Conservation (phyloP, 2,797 vertebrate species). For the Lacerta agilis region DNA sequence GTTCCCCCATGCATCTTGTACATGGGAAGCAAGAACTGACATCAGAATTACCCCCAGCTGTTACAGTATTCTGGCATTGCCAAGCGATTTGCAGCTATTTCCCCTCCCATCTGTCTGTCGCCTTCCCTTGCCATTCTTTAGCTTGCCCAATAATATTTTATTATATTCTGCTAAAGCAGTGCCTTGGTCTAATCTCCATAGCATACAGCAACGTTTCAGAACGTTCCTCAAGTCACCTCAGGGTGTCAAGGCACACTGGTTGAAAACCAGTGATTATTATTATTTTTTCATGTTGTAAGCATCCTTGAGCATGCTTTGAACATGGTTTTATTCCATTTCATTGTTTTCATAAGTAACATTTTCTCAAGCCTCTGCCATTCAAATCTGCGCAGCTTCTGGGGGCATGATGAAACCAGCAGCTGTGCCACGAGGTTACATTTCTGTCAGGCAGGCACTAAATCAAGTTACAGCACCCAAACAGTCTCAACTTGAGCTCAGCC, state of each 20-base stretch:
- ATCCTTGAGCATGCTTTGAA: background rate
- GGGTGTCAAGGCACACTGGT: background rate
- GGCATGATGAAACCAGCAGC: conserved; percentile 56
- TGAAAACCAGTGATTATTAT: background rate
- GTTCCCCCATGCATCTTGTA: background rate
- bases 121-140: background rate
- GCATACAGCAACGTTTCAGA: background rate
- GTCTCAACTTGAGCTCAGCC: background rate
- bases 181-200: background rate
- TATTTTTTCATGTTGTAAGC: conserved; percentile 13
- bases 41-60: too few species aligned
- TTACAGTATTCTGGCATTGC: background rate
- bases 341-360: conserved; percentile 3
- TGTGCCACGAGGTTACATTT: conserved; percentile 39
- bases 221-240: background rate
- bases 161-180: background rate
- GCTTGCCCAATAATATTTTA: background rate
- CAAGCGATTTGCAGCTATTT: background rate
- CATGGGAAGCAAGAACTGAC: too few species aligned
- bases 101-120: background rate
- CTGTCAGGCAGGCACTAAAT: background rate
- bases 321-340: background rate
- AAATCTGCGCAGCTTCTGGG: conserved; percentile 42
- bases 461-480: background rate
- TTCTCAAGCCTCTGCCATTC: conserved; percentile 14